Percentiles rank a stretch among this genome's conserved stretches.
Conservation (phyloP, 2,888 invertebrate species). For the Prenolepis imparis region DNA sequence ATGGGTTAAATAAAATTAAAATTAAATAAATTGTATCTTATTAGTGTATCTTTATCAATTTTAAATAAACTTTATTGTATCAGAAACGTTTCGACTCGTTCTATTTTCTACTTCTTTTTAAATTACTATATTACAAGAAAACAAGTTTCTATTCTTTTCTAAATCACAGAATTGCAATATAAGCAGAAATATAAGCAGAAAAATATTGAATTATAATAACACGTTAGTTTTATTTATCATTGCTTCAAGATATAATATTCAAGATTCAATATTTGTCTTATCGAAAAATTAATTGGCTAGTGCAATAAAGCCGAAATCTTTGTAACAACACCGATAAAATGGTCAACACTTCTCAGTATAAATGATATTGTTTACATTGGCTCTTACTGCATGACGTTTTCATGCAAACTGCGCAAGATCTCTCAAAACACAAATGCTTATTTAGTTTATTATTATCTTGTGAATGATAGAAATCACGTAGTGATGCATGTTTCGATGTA, state of each 20-base stretch:
- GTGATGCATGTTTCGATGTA: not conserved
- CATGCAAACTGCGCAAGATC: not conserved
- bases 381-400: not conserved
- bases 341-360: not conserved
- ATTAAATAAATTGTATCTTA: not conserved
- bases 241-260: not conserved
- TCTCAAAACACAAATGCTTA: not conserved
- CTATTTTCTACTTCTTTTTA: not conserved
- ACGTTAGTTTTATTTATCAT: not conserved
- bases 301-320: not conserved
- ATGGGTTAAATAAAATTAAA: not conserved
- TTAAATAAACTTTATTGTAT: not conserved
- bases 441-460: not conserved
- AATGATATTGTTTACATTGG: slow-evolving; percentile 17
- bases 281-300: not conserved
- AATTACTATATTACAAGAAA: not conserved
- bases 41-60: not conserved
- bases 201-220: not conserved
- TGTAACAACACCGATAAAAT: not conserved
- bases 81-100: not conserved
- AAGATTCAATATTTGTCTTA: not conserved
- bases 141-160: no score
- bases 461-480: not conserved
- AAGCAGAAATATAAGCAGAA: not conserved
- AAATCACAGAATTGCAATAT: not conserved